phyloP scores from a whole-genome alignment of 2,113 vertebrate genomes.

The Trochalopteron elliotii region DNA sequence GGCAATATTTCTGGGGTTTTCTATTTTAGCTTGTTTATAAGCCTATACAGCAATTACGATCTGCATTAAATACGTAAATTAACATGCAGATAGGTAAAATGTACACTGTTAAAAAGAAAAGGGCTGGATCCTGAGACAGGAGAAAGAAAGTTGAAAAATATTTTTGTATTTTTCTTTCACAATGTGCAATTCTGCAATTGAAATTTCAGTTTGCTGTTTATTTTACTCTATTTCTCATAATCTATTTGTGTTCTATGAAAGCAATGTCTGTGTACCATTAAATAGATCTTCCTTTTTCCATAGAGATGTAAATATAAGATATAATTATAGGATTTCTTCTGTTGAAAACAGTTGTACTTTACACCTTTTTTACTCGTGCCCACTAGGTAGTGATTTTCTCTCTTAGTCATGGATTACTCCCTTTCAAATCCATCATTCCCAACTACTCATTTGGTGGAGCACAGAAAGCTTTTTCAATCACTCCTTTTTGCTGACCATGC shows the following conservation, averaged over 20 bases:
- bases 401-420: not conserved
- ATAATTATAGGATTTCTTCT: not conserved
- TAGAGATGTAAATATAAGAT: not conserved
- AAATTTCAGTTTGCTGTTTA: not conserved
- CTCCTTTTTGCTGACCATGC: not conserved
- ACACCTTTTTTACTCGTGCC: conserved; percentile 11
- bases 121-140: not conserved
- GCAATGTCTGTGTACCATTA: not conserved
- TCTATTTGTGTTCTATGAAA: not conserved
- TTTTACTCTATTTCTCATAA: not conserved
- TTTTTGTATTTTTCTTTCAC: not conserved
- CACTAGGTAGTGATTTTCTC: conserved; percentile 26
- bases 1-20: not conserved
- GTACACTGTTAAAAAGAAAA: not conserved
- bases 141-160: not conserved
- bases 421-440: not conserved
- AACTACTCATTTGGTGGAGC: conserved; percentile 56
- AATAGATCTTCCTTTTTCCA: not conserved
- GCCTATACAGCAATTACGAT: not conserved
- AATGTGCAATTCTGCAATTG: not conserved
- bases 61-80: not conserved
- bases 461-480: not conserved
- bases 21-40: not conserved
- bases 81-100: not conserved
- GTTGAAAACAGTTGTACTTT: not conserved